Conservation (phyloP, 2,797 vertebrate species). For the Oreonectes daqikongensis region DNA sequence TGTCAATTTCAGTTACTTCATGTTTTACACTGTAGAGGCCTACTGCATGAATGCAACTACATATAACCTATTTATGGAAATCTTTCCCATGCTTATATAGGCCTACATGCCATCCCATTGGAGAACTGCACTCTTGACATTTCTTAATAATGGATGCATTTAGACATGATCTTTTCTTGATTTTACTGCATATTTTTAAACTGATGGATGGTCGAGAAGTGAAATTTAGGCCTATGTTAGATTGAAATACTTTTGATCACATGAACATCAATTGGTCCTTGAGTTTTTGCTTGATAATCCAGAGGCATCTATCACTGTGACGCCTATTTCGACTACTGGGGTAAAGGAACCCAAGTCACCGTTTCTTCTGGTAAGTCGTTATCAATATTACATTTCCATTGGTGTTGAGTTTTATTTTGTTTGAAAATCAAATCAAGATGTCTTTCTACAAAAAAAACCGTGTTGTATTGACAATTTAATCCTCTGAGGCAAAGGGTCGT, state of each 20-base stretch:
- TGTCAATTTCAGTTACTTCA: no score
- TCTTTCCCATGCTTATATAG: no score
- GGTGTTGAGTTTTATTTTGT: not conserved
- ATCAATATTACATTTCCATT: not conserved
- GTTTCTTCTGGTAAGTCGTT: conserved; percentile 70
- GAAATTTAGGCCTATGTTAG: no score
- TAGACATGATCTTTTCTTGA: no score
- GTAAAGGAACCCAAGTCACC: conserved; percentile 72
- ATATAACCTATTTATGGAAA: no score
- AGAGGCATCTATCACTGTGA: conserved; percentile 59
- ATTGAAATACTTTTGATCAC: not conserved
- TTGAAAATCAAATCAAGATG: not conserved
- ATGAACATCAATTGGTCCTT: not conserved
- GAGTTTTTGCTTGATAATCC: not conserved
- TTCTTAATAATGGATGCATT: no score
- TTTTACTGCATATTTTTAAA: no score
- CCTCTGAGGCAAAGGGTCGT: not conserved
- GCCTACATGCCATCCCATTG: no score
- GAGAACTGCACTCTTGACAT: no score
- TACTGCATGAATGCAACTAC: no score
- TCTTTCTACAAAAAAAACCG: not conserved
- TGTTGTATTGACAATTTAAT: not conserved
- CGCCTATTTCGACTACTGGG: conserved; percentile 67
- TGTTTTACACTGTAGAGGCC: no score
- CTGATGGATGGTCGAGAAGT: no score